Evolutionary conservation across 2,797 vertebrate species (phyloP), one percentile per base, ranked within the genome.

Genomic region (Heterohyrax brucei): DNA sequence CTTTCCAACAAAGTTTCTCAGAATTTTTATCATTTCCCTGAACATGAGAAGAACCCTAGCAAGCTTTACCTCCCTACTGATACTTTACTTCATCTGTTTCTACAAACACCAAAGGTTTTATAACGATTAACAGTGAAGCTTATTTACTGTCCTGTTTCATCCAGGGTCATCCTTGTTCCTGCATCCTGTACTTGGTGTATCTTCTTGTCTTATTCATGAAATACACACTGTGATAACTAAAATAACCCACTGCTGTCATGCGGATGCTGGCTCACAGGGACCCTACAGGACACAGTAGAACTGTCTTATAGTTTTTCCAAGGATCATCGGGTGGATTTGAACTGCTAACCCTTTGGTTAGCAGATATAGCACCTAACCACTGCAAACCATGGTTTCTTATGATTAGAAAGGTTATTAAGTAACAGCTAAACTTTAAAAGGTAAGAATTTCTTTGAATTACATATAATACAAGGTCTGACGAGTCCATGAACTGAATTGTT

Each of bases 171-270:
- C 62, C 84, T 5, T 90, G 8, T 66, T 96, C 33, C 68, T 50
- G 76, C 30, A 46, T 18, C 64, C 19, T 39, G 4, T 24, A 59
- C 50, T 10, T 87, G 76, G 76, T 83, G 2, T 4, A 73, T 50
- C 50, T 48, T 80, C 66, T n/a, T 93, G 48, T 68, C 72, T 84
- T 70, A 46, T 79, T 91, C 30, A 16, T 87, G 59, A 83, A 87
- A 68, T 61, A 22, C 1, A 48, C 53, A 7, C n/a, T 64, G 24
- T 5, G 56, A 10, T 68, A 39, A 88, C 56, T 66, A 62, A 85
- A 76, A 75, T n/a, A 56, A 80, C 39, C 39, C 39, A 39, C 39
- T 39, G 39, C 39, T 39, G 39, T 39, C 39, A 3, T 39, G 39
- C 39, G 39, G 2, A 39, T 39, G 39, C 39, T 39, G 39, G 39